Percentiles rank a stretch among this genome's conserved stretches.
phyloP scores from a whole-genome alignment of 2,113 vertebrate species.

The Macrotus californicus region DNA sequence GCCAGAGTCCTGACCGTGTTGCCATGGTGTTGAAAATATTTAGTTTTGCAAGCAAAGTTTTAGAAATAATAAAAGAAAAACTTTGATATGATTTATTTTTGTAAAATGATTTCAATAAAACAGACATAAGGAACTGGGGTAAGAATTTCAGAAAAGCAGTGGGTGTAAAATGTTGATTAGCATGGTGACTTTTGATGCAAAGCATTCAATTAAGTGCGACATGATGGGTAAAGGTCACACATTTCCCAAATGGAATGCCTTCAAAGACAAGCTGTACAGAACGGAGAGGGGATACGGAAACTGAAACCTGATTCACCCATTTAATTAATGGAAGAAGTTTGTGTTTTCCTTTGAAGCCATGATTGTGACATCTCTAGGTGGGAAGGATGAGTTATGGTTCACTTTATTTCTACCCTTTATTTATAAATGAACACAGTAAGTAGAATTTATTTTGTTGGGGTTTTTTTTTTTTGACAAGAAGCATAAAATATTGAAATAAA shows the following conservation, averaged over 20 bases:
- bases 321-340: slow-evolving; percentile 67
- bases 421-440: slow-evolving; percentile 21
- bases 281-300: slow-evolving; percentile 49
- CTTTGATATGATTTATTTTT: slow-evolving; percentile 74
- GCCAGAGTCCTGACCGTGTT: slow-evolving; percentile 76
- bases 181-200: slow-evolving; percentile 56
- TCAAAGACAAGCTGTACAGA: slow-evolving; percentile 54
- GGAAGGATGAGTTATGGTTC: slow-evolving; percentile 41
- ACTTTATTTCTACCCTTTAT: background rate
- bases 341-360: slow-evolving; percentile 59
- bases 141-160: slow-evolving; percentile 57
- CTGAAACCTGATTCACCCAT: slow-evolving; percentile 57
- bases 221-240: slow-evolving; percentile 62
- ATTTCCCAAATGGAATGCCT: slow-evolving; percentile 55
- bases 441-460: background rate
- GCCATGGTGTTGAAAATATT: slow-evolving; percentile 83
- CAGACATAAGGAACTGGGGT: slow-evolving; percentile 50
- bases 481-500: slow-evolving; percentile 9
- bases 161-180: slow-evolving; percentile 62
- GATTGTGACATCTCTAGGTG: slow-evolving; percentile 47
- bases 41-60: slow-evolving; percentile 73
- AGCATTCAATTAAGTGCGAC: slow-evolving; percentile 43
- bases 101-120: slow-evolving; percentile 70
- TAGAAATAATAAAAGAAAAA: slow-evolving; percentile 66
- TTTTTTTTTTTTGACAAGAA: background rate